phyloP scores from a whole-genome alignment of 2,888 invertebrate species.

The Caradrina clavipalpis region DNA sequence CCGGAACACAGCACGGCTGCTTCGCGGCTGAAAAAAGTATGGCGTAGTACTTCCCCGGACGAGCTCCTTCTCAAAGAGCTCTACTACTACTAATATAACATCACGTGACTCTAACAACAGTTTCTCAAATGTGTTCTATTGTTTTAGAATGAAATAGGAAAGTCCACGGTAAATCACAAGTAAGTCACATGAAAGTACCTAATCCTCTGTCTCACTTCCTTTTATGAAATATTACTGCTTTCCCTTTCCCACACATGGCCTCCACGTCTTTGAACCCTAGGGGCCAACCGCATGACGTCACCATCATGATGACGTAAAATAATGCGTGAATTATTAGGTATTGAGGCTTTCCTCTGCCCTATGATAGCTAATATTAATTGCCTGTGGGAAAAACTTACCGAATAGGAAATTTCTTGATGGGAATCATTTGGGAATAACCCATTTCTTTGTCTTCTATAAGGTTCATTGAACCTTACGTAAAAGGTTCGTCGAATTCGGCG shows the following conservation, averaged over 20 bases:
- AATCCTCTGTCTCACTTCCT: neutral
- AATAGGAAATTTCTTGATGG: neutral
- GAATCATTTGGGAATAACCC: neutral
- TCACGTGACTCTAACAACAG: too few species aligned
- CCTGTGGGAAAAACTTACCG: constrained; percentile 20
- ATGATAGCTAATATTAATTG: neutral
- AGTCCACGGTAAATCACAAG: neutral
- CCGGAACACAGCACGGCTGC: too few species aligned
- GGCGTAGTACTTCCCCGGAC: too few species aligned
- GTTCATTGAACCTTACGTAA: too few species aligned
- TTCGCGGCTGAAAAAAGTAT: too few species aligned
- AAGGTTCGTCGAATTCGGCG: too few species aligned
- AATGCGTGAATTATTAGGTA: neutral
- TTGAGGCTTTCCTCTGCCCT: neutral
- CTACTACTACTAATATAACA: too few species aligned
- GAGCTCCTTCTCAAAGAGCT: too few species aligned
- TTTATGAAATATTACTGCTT: neutral
- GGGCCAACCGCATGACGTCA: neutral
- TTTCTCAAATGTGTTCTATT: too few species aligned
- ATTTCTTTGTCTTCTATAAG: neutral
- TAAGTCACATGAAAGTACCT: neutral
- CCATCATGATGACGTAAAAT: neutral
- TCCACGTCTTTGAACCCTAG: neutral
- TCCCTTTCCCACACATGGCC: neutral
- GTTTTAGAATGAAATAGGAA: neutral